Conservation (phyloP, 2,113 vertebrate genomes). For the Motacilla tschutschensis region DNA sequence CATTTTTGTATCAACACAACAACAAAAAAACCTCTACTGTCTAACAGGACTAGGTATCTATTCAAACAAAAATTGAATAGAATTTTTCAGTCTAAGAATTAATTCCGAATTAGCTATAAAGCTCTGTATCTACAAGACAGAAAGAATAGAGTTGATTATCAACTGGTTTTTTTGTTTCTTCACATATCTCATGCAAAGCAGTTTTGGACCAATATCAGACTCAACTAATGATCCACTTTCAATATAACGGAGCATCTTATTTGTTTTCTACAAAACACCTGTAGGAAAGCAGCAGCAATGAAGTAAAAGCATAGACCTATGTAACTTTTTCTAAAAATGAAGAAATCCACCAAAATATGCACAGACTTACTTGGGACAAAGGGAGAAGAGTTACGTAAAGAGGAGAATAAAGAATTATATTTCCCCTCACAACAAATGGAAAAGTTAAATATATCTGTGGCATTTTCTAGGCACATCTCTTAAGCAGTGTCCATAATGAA, state of each 20-base stretch:
- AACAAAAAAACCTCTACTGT: accelerated
- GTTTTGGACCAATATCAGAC: background rate
- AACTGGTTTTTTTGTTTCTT: background rate
- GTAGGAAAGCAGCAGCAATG: background rate
- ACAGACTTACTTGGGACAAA: background rate
- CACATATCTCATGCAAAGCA: background rate
- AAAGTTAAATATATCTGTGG: background rate
- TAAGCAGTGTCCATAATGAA: background rate
- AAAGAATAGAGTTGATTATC: background rate
- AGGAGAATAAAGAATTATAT: background rate
- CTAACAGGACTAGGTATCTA: background rate
- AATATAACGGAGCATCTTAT: background rate
- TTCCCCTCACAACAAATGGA: background rate
- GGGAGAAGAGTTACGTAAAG: accelerated
- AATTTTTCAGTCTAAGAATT: background rate
- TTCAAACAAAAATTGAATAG: background rate
- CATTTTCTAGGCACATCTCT: background rate
- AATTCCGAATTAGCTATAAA: background rate
- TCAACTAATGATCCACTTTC: background rate
- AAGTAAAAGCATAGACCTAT: background rate
- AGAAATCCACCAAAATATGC: background rate
- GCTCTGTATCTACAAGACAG: background rate
- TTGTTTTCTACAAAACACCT: background rate
- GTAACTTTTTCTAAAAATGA: background rate
- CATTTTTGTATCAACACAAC: background rate